phyloP scores from a whole-genome alignment of 1,140 invertebrate species.

The Sesamia nonagrioides region DNA sequence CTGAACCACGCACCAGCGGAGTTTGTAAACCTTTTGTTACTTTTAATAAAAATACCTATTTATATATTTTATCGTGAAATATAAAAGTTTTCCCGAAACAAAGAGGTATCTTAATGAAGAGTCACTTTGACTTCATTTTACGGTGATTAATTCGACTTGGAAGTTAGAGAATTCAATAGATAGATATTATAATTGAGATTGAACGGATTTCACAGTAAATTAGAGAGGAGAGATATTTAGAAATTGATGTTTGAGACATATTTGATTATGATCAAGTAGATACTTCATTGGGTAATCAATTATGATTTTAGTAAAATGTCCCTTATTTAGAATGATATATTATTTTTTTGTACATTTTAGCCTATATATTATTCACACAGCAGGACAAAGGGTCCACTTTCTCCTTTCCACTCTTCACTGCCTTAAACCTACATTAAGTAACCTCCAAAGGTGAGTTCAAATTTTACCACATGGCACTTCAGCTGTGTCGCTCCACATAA shows the following conservation, averaged over 20 bases:
- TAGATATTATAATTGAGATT: slow-evolving; percentile 46
- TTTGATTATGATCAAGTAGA: slow-evolving; percentile 25
- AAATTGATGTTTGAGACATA: slow-evolving; percentile 32
- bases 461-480: too few species aligned
- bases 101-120: slow-evolving; percentile 42
- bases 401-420: too few species aligned
- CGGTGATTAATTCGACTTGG: slow-evolving; percentile 46
- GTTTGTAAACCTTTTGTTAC: not conserved
- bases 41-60: slow-evolving; percentile 26
- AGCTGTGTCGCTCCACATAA: too few species aligned
- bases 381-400: too few species aligned
- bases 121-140: slow-evolving; percentile 48
- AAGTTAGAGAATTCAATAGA: slow-evolving; percentile 41
- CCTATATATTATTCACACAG: too few species aligned
- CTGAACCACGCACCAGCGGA: not conserved
- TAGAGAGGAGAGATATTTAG: slow-evolving; percentile 19
- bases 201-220: slow-evolving; percentile 42
- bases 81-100: slow-evolving; percentile 43
- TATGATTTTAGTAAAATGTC: not conserved
- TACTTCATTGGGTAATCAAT: not conserved
- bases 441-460: too few species aligned
- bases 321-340: too few species aligned
- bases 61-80: slow-evolving; percentile 18
- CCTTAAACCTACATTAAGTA: too few species aligned
- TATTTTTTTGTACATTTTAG: too few species aligned